Evolutionary conservation across 2,113 vertebrate species (phyloP).

Genomic region (Montifringilla adamsi): DNA sequence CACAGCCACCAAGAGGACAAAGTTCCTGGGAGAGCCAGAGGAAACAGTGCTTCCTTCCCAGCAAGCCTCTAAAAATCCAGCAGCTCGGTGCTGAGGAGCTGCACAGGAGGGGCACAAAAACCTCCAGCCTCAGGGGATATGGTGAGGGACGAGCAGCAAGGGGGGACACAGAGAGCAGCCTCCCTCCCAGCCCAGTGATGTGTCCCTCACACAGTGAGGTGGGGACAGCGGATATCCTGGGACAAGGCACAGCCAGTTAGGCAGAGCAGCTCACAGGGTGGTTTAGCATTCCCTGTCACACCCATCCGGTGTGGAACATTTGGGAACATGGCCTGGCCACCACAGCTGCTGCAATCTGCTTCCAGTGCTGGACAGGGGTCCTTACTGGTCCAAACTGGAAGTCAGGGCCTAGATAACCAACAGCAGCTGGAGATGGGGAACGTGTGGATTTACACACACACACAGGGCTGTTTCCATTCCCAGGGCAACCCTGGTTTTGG

Average conservation of each 20-base stretch:
- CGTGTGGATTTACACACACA: background rate
- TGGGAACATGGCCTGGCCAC: background rate
- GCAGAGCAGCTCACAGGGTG: background rate
- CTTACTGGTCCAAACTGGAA: background rate
- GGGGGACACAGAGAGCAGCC: background rate
- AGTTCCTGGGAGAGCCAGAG: background rate
- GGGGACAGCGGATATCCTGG: background rate
- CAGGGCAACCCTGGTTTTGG: accelerated
- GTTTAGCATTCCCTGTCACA: background rate
- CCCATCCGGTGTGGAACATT: background rate
- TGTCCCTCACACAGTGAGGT: background rate
- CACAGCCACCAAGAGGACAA: background rate
- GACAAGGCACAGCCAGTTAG: background rate
- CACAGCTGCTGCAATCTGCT: background rate
- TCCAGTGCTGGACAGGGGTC: background rate
- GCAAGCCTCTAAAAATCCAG: background rate
- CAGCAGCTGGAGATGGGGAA: background rate
- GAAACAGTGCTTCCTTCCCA: background rate
- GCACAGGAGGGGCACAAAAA: background rate
- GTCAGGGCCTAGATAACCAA: background rate
- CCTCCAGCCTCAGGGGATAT: background rate
- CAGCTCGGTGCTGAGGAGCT: background rate
- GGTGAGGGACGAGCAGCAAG: accelerated
- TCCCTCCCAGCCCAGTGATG: background rate
- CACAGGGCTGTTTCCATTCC: background rate